Percentiles rank a stretch among this genome's conserved stretches.
Evolutionary conservation across 2,797 vertebrate species (phyloP).

Genomic region (Orientallactaga sibirica): DNA sequence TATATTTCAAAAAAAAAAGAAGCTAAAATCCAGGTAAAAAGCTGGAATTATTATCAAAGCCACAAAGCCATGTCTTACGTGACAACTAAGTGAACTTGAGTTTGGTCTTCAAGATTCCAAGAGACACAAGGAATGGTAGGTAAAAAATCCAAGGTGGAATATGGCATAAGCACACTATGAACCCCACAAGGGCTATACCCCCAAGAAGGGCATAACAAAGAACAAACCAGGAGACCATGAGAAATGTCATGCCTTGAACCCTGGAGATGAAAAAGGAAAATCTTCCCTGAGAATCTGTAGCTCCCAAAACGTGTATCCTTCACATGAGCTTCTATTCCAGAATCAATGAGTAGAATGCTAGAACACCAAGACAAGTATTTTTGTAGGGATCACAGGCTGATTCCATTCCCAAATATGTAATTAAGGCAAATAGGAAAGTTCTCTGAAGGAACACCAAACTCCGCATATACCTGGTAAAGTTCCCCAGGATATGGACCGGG

Average conservation of each 20-base stretch:
- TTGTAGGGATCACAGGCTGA: neutral
- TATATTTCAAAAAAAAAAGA: neutral
- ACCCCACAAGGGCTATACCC: neutral
- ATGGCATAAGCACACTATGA: neutral
- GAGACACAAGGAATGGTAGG: neutral
- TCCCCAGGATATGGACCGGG: neutral
- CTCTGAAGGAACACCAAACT: neutral
- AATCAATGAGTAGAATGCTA: neutral
- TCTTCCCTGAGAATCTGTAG: neutral
- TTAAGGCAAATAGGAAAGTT: neutral
- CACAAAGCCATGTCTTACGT: neutral
- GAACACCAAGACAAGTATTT: neutral
- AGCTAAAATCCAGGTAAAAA: slow-evolving; percentile 22
- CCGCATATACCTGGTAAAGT: neutral
- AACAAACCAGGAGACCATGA: neutral
- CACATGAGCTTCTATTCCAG: neutral
- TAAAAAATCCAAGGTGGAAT: neutral
- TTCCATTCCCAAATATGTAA: neutral
- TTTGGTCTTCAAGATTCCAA: slow-evolving; percentile 8
- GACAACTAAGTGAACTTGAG: slow-evolving; percentile 10
- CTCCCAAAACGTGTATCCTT: neutral
- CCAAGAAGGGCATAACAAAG: neutral
- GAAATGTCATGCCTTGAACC: neutral
- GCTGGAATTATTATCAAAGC: neutral
- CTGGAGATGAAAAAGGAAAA: neutral